phyloP scores from a whole-genome alignment of 2,113 vertebrate genomes.

The Pogona vitticeps region DNA sequence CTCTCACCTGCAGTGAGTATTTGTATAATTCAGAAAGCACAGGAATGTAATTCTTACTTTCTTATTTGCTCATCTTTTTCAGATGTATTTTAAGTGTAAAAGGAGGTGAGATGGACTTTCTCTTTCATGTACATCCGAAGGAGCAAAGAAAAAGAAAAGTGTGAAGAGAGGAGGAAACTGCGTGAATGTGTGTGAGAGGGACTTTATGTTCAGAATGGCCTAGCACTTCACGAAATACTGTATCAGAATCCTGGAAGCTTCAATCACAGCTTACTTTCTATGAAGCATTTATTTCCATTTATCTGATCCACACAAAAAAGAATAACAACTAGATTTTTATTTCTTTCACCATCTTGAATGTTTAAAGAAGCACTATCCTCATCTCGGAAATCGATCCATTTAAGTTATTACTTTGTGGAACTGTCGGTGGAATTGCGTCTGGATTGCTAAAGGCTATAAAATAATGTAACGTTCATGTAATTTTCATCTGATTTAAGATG shows the following conservation, averaged over 20 bases:
- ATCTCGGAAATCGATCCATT: background rate
- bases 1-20: background rate
- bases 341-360: conserved; percentile 10
- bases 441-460: conserved; percentile 31
- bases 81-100: too few species aligned
- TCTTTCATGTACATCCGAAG: background rate
- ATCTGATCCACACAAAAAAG: conserved; percentile 21
- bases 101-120: accelerated
- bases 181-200: background rate
- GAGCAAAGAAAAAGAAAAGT: background rate
- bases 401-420: conserved; percentile 25
- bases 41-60: background rate
- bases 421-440: conserved; percentile 27
- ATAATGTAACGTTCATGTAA: conserved; percentile 30
- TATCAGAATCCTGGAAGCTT: background rate
- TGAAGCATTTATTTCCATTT: background rate
- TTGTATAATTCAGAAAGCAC: background rate
- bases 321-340: conserved; percentile 5
- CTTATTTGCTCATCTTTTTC: background rate
- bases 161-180: background rate
- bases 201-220: background rate
- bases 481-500: conserved; percentile 41
- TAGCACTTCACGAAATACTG: background rate
- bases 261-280: conserved; percentile 22
- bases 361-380: conserved; percentile 12